Base-by-base conservation (phyloP, 2,888 invertebrate genomes). In the Celastrina argiolus region DNA sequence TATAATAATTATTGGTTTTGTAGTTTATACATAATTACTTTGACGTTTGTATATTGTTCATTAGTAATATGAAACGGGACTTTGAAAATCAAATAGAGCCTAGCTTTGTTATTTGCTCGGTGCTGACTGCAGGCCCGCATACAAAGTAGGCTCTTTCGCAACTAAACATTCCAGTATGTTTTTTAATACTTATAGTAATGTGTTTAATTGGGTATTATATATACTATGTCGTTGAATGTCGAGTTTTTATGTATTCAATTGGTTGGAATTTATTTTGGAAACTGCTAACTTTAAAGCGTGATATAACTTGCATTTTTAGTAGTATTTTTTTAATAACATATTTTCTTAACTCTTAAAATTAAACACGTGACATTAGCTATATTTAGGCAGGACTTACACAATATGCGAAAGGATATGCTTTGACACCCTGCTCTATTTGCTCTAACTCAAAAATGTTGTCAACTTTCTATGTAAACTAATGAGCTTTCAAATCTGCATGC, bases 71-170 rank as follows among this genome's bases (percentile, higher is more conserved):
- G 79, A 83, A 82, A 78, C 75, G 79, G 81, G 78, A 81, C 78
- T 80, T 79, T 80, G 80, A 81, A 82, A 83, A 81, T 81, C 75
- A 79, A 81, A 81, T 82, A 78, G 74, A 76, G 76, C 75, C 76
- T 73, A 76, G 77, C 75, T 76, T 77, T 78, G 78, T 78, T 74
- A 79, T 81, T 77, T 72, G 75, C 72, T 68, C 73, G 70, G 73
- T 77, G 80, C n/a, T n/a, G n/a, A n/a, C n/a, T 31, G 31, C 79
- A 75, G 81, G 76, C 74, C 77, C 78, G 82, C 81, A 86, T 85
- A 79, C 79, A 76, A 82, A 87, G 71, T 75, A 76, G 76, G 68
- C 75, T 78, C 77, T 85, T 84, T 86, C 77, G 81, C 77, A 85
- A 84, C 65, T 67, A 65, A 68, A 74, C 80, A 81, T 82, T 80